Evolutionary conservation across 2,797 vertebrate species (phyloP).

Genomic region (Naso thynnoides): DNA sequence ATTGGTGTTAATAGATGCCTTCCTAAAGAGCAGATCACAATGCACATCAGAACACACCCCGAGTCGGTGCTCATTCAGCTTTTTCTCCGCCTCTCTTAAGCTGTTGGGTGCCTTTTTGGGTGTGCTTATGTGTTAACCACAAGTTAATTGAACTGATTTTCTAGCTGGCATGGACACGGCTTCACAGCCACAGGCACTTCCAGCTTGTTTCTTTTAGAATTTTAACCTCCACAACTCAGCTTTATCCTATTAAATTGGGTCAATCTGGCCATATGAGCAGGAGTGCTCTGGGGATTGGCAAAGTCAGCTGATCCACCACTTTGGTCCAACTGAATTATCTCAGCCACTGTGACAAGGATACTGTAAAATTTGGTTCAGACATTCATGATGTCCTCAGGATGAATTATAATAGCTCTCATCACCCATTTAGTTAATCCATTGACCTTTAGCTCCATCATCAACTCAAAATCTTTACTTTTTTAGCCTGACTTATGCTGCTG

Average conservation of each 20-base stretch:
- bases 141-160: conserved; percentile 15
- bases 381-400: not conserved
- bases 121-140: conserved; percentile 34
- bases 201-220: not conserved
- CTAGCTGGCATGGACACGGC: not conserved
- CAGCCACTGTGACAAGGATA: too few relatives aligned
- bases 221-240: not conserved
- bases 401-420: not conserved
- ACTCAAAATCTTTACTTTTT: too few relatives aligned
- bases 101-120: conserved; percentile 21
- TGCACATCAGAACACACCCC: conserved; percentile 59
- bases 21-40: conserved; percentile 76
- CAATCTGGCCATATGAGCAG: too few relatives aligned
- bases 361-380: not conserved
- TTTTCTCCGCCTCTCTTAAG: conserved; percentile 18
- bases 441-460: too few relatives aligned
- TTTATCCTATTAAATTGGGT: not conserved
- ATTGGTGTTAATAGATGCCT: conserved; percentile 82
- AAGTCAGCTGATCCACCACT: not conserved
- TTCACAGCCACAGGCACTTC: conserved; percentile 10
- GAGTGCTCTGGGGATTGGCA: too few relatives aligned
- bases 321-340: not conserved
- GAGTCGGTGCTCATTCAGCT: conserved; percentile 19
- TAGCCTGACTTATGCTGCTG: too few relatives aligned
- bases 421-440: too few relatives aligned